A percentile compares a stretch with the other conserved stretches of the same genome.
These are phyloP conservation scores for Periplaneta americana DNA, from an alignment of 1,140 invertebrate genomes.

Conservation along the genomic window DNA sequence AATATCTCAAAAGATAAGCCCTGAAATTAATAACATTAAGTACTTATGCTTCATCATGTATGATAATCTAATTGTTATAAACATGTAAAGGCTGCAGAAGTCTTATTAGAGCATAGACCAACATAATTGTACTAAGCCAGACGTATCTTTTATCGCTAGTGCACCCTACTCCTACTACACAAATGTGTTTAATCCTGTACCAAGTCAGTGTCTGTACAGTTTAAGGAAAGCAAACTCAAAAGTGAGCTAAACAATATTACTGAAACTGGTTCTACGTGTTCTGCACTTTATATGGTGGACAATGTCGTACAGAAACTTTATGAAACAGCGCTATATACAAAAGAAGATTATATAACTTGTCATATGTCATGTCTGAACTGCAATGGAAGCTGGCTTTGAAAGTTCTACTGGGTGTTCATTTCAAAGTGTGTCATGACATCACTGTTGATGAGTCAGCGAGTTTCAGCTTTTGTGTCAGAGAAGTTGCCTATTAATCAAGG, in stretches of 20 bases:
- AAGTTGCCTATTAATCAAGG: no score
- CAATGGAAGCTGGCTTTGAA: no score
- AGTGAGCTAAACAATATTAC: background rate
- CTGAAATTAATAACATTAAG: no score
- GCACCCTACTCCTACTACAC: background rate
- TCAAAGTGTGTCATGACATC: no score
- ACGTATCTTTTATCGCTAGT: background rate
- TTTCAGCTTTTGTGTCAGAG: no score
- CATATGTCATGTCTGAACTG: no score
- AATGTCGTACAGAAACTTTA: background rate
- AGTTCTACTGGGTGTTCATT: no score
- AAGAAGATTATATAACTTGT: background rate
- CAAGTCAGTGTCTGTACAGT: background rate
- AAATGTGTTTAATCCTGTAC: background rate
- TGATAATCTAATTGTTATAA: no score
- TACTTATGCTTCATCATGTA: no score
- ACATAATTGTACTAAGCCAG: background rate
- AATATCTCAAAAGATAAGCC: no score
- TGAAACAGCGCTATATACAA: background rate
- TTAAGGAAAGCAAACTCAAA: background rate
- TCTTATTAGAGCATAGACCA: background rate
- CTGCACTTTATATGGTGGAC: background rate
- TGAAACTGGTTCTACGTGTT: background rate
- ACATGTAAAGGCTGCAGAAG: background rate
- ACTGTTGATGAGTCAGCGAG: no score